phyloP scores from a whole-genome alignment of 2,113 vertebrate genomes.

The Oriolus oriolus region DNA sequence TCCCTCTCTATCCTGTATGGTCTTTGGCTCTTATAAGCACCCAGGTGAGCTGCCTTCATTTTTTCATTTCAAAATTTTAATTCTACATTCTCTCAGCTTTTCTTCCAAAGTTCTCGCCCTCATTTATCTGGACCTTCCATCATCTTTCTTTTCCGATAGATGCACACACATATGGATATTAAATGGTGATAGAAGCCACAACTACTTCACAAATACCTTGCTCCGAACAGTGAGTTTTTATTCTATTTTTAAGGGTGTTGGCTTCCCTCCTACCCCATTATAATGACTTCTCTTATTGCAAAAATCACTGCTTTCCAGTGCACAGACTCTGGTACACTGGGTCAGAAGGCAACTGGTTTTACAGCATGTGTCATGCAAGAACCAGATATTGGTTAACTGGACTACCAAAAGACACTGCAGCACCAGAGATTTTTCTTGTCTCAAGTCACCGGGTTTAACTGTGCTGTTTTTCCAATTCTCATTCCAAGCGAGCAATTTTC shows the following conservation, averaged over 20 bases:
- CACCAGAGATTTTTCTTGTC: not conserved
- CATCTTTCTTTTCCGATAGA: not conserved
- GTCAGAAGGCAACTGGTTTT: not conserved
- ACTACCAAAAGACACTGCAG: not conserved
- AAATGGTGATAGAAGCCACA: not conserved
- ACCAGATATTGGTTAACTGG: not conserved
- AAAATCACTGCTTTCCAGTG: not conserved
- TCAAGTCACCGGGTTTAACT: not conserved
- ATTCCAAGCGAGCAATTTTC: not conserved
- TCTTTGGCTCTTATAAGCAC: not conserved
- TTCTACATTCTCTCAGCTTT: not conserved
- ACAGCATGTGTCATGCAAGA: not conserved
- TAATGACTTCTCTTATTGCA: not conserved
- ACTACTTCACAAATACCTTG: not conserved
- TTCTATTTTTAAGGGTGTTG: not conserved
- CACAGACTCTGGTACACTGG: not conserved
- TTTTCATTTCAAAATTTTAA: not conserved
- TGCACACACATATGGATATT: not conserved
- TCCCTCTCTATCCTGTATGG: not conserved
- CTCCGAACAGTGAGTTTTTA: not conserved
- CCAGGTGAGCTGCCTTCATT: not conserved
- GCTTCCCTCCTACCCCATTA: not conserved
- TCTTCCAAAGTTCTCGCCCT: not conserved
- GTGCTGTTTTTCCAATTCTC: not conserved
- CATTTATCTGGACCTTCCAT: not conserved